Conservation (phyloP, 1,140 invertebrate genomes). For the Bombus consobrinus region DNA sequence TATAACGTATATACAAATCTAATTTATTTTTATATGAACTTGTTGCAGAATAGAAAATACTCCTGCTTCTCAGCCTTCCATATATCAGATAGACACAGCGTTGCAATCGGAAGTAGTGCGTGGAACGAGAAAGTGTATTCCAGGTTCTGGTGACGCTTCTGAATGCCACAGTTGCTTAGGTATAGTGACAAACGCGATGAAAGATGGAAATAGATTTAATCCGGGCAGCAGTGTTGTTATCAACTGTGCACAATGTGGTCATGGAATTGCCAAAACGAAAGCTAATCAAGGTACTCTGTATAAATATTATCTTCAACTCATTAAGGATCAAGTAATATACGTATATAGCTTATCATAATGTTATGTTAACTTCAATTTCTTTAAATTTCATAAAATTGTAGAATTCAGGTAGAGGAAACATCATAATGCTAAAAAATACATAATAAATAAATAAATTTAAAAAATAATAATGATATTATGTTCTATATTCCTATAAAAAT, state of each 20-base stretch:
- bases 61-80: slow-evolving; percentile 43
- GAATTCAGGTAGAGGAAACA: no score
- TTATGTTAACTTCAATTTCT: no score
- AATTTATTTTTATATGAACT: not conserved
- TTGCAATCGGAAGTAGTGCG: slow-evolving; percentile 45
- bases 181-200: slow-evolving; percentile 6
- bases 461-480: no score
- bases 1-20: not conserved
- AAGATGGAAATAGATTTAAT: slow-evolving; percentile 53
- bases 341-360: no score
- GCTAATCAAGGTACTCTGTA: slow-evolving; percentile 46
- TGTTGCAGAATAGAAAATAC: slow-evolving; percentile 58
- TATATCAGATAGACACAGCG: slow-evolving; percentile 59
- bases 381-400: no score
- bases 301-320: not conserved
- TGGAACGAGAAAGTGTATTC: slow-evolving; percentile 26
- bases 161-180: slow-evolving; percentile 62
- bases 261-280: slow-evolving; percentile 48
- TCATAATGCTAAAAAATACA: no score
- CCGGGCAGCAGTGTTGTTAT: slow-evolving; percentile 55
- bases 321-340: not conserved
- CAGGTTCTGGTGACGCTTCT: slow-evolving; percentile 50
- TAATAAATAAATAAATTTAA: no score
- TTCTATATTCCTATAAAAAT: not conserved
- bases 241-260: slow-evolving; percentile 62